Evolutionary conservation across 2,888 invertebrate species (phyloP), one percentile per base, ranked within the genome.

Genomic region (Sthenelais limicola): DNA sequence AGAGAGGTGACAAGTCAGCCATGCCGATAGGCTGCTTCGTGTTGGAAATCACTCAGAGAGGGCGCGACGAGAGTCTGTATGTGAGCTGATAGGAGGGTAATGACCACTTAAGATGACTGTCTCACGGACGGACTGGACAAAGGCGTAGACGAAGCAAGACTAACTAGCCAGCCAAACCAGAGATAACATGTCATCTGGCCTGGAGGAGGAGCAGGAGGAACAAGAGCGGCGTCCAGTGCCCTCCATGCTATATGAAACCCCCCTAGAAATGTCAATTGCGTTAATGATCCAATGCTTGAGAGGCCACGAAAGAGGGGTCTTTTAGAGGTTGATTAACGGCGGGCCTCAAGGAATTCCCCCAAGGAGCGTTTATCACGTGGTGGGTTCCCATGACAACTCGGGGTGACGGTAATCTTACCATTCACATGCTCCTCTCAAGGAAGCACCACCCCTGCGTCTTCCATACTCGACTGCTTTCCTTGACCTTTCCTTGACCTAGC

Each of bases 341-440:
- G n/a, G 5, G 21, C 56, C 56, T 32, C 15, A 32, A 24, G 56
- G 56, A 24, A 2, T 15, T n/a, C 56, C 56, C 56, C 56, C 21
- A n/a, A 56, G 56, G 56, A 33, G 56, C 33, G 21, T 56, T 56
- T 33, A 56, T 56, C 56, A 56, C 33, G 56, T 24, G 21, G 3
- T 33, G 9, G 18, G 56, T 56, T 56, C 56, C 56, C 56, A 56
- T 56, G 56, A 56, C 56, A 56, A 56, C 56, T n/a, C 12, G 30
- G 32, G 56, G 32, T 28, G 56, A 33, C 56, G n/a, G 32, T 56
- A 56, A 56, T 56, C 56, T 56, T 56, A 32, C 56, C 56, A 56
- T 56, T 56, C 56, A 56, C 56, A 28, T 28, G 30, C 56, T 32
- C n/a, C n/a, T n/a, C n/a, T n/a, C n/a, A n/a, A n/a, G n/a, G 56